Conservation (phyloP, 2,888 invertebrate genomes). For the Limulus polyphemus region DNA sequence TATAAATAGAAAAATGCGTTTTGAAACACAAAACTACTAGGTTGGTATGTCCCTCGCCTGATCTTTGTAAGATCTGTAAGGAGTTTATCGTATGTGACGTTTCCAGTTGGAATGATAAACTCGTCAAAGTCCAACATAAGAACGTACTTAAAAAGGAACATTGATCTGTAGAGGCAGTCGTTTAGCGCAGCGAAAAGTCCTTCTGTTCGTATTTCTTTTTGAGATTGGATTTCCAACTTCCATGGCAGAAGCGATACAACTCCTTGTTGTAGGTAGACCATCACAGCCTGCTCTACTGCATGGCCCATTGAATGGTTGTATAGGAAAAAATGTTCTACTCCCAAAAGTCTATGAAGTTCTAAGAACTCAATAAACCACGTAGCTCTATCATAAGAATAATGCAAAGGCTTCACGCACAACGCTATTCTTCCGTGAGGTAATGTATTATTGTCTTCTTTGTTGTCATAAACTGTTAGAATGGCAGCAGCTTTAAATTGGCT, state of each 20-base stretch:
- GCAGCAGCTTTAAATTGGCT: background rate
- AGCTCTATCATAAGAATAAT: constrained; percentile 38
- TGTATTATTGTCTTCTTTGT: constrained; percentile 9
- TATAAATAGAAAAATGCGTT: constrained; percentile 43
- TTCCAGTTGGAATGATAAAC: constrained; percentile 31
- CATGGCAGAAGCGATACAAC: constrained; percentile 38
- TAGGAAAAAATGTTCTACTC: constrained; percentile 41
- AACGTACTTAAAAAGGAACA: constrained; percentile 33
- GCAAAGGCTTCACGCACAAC: constrained; percentile 39
- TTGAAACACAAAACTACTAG: constrained; percentile 37
- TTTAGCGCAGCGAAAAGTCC: constrained; percentile 34
- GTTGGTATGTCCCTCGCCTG: constrained; percentile 3
- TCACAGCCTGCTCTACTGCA: constrained; percentile 36
- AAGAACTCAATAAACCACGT: constrained; percentile 42
- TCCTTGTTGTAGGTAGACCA: constrained; percentile 32
- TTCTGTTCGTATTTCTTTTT: constrained; percentile 37
- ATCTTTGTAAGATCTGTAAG: background rate
- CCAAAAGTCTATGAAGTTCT: constrained; percentile 41
- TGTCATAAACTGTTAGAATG: constrained; percentile 11
- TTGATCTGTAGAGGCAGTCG: constrained; percentile 34
- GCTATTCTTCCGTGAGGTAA: constrained; percentile 22
- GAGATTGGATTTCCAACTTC: constrained; percentile 34
- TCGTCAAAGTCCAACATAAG: constrained; percentile 33
- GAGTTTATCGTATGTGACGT: background rate
- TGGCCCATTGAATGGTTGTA: constrained; percentile 38